phyloP scores from a whole-genome alignment of 2,113 vertebrate genomes.

The Peromyscus californicus region DNA sequence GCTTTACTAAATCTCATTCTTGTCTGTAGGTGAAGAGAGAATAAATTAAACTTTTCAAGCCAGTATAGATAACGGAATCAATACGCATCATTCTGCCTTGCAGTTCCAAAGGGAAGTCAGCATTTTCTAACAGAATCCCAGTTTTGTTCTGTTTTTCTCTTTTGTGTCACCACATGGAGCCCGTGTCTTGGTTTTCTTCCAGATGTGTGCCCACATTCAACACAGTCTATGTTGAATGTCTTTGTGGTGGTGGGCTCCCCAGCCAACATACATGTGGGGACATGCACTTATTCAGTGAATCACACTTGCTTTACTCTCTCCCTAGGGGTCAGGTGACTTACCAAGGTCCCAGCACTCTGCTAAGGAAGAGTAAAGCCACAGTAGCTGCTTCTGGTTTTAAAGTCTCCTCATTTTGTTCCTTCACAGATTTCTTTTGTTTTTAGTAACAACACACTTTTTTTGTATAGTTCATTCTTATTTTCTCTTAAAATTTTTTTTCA shows the following conservation, averaged over 20 bases:
- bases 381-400: background rate
- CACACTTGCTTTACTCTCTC: background rate
- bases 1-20: background rate
- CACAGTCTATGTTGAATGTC: background rate
- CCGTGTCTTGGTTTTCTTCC: background rate
- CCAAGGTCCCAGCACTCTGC: background rate
- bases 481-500: no score
- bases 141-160: background rate
- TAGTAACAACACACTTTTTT: background rate
- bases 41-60: background rate
- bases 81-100: background rate
- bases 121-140: constrained; percentile 32
- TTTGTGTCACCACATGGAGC: background rate
- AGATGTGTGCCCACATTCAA: background rate
- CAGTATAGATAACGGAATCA: background rate
- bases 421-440: background rate
- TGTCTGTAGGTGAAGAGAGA: background rate
- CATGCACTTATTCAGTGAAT: background rate
- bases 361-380: background rate
- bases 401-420: background rate
- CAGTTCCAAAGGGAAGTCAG: background rate
- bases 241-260: background rate
- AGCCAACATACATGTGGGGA: background rate
- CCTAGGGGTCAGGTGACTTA: background rate
- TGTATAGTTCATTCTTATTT: background rate